Base-by-base conservation (phyloP, 2,113 vertebrate genomes). In the Cygnus buccinator region DNA sequence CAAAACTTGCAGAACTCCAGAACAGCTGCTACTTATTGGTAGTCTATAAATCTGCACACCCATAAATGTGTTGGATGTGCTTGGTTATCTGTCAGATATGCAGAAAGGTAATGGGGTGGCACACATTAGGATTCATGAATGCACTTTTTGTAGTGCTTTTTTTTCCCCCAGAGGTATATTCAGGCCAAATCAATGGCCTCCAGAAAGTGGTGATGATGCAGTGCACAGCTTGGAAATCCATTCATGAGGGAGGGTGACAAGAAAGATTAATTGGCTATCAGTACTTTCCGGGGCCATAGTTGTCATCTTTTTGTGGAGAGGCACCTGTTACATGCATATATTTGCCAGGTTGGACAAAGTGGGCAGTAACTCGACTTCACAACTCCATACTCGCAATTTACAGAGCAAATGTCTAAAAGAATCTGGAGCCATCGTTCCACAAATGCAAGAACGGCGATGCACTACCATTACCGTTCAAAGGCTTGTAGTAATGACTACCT, bases 71-170 rank as follows among this genome's bases (percentile, higher is more conserved):
- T 37, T 84, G 26, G 18, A 89, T 68, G 59, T 65, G 48, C 68
- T 72, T 84, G 37, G 65, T 74, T 92, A 88, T 89, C 85, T 63
- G 31, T 86, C 68, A 90, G 39, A 86, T n/a, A 48, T 44, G 57
- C 83, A 89, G 79, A 93, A 88, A 94, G 75, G 75, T 63, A 90
- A 93, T 75, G 76, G 68, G 39, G 72, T 86, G 66, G 70, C 75
- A 90, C 54, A 21, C 66, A 92, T 90, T 81, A 95, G 48, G 80
- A 88, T 87, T 90, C 54, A 89, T 33, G 31, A 78, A 66, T 26
- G 44, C 35, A 62, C 23, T 82, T 92, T n/a, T 33, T 65, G 43
- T 43, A 48, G 46, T 25, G 61, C 13, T 13, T 9, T 67, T 39
- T 52, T 35, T 37, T 15, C 31, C 35, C 72, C 72, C 20, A 48